A percentile compares a stretch with the other conserved stretches of the same genome.
phyloP scores from a whole-genome alignment of 23 tunicate genomes.

The Styela plicata region DNA sequence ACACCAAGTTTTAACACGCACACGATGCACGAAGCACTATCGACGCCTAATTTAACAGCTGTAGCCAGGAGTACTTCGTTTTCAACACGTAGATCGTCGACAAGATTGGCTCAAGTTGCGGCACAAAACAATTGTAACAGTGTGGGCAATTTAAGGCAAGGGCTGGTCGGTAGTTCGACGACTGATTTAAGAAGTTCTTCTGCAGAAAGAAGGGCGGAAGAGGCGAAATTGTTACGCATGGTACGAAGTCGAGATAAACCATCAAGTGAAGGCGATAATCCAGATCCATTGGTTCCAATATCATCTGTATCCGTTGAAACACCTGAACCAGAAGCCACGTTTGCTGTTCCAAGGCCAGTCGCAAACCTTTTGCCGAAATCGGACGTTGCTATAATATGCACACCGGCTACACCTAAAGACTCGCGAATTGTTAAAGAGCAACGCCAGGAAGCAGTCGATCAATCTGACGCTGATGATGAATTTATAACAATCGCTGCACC shows the following conservation, averaged over 20 bases:
- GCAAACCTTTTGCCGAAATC: background rate
- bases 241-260: background rate
- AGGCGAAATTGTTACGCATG: background rate
- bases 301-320: background rate
- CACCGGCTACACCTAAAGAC: background rate
- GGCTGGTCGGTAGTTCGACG: background rate
- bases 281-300: background rate
- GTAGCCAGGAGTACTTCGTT: background rate
- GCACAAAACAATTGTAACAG: background rate
- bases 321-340: background rate
- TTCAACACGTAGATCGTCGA: background rate
- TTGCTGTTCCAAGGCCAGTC: background rate
- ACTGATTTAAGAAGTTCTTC: background rate
- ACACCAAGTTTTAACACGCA: background rate
- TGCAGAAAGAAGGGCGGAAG: background rate
- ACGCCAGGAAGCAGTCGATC: background rate
- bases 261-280: background rate
- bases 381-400: background rate
- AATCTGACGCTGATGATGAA: background rate
- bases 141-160: conserved; percentile 1
- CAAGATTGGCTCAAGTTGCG: background rate
- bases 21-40: conserved; percentile 11
- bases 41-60: conserved; percentile 21
- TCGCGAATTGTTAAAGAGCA: background rate
- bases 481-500: background rate